Percentiles rank a stretch among this genome's conserved stretches.
phyloP scores from a whole-genome alignment of 2,797 vertebrate species.

The Pipistrellus pipistrellus region DNA sequence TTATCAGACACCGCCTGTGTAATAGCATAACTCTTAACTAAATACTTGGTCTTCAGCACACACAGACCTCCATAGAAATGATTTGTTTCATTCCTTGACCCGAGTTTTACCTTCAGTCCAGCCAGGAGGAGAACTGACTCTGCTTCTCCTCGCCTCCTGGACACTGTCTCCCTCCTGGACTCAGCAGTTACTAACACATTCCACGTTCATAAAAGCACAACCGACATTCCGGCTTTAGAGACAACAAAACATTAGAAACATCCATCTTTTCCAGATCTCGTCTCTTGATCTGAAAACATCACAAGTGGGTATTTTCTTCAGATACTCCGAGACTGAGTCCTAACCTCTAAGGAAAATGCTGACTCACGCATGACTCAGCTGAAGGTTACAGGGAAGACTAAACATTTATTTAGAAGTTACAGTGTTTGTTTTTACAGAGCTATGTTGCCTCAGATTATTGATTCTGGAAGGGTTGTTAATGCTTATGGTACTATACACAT shows the following conservation, averaged over 20 bases:
- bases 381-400: constrained; percentile 84
- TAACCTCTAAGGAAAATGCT: constrained; percentile 5
- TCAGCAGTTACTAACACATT: background rate
- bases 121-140: background rate
- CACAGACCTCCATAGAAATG: background rate
- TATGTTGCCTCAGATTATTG: constrained; percentile 81
- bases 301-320: constrained; percentile 31
- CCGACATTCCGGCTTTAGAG: background rate
- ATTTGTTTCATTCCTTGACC: background rate
- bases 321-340: background rate
- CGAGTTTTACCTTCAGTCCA: background rate
- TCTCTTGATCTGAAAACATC: background rate
- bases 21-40: background rate
- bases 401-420: constrained; percentile 89
- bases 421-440: constrained; percentile 89
- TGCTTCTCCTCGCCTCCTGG: background rate
- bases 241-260: background rate
- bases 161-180: background rate
- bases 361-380: constrained; percentile 70
- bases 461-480: constrained; percentile 84
- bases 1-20: background rate
- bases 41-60: background rate
- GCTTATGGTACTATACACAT: constrained; percentile 78
- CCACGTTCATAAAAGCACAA: background rate
- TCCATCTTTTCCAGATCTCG: background rate